Evolutionary conservation across 2,797 vertebrate species (phyloP), one percentile per base, ranked within the genome.

Genomic region (Anguilla megastoma): DNA sequence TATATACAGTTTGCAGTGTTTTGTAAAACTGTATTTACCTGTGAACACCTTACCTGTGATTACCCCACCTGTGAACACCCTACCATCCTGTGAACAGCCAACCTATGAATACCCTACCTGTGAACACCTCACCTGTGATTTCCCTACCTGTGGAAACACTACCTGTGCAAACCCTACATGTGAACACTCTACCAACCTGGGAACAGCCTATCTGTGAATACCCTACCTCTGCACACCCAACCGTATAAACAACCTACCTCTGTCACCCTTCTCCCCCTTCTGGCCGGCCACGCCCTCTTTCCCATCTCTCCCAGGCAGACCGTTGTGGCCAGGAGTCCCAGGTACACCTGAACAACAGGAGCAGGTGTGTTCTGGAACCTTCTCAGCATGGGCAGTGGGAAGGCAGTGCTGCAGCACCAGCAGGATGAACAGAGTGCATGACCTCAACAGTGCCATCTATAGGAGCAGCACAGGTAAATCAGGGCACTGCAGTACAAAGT

Each of bases 271-370:
- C 6, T 63, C 58, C 24, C 85, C 85, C 8, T 63, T 66, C 0
- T 14, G 36, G 9, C 85, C 60, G 4, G 24, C 10, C 36, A 7
- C 36, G 0, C 85, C 85, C 0, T 71, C 63, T n/a, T 48, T n/a
- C 18, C 85, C 85, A 16, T 86, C 85, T 27, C 85, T 27, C 2
- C 85, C 85, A 41, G 60, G 41, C 2, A 45, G 33, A 1, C 85
- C 85, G 41, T 86, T 71, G 7, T 71, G 63, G 58, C 85, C 85
- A 24, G 85, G 85, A 16, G 41, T 71, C 14, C 85, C 85, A 0
- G 85, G 85, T 12, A 66, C 1, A 14, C 21, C 85, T 48, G 8
- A 12, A 24, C 27, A 30, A 18, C 58, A 9, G 14, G 10, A 16
- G 63, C 85, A 48, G 85, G 24, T 45, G 14, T 7, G 3, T 45